Evolutionary conservation across 1,140 invertebrate species (phyloP), one percentile per base, ranked within the genome.

Genomic region (Arctopsyche grandis): DNA sequence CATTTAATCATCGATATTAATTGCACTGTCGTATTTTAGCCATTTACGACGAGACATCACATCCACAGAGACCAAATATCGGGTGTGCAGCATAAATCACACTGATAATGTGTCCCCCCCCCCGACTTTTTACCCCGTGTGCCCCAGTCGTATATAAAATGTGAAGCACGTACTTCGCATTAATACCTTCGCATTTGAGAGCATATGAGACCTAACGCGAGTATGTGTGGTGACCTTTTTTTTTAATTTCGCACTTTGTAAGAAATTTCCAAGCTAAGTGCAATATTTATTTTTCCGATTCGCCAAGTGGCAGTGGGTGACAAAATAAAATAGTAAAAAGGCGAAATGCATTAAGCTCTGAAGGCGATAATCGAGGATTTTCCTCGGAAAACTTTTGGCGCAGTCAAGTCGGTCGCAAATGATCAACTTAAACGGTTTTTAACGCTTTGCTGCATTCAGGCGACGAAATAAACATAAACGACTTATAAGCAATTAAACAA

Each of bases 81-180:
- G 71, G 46, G 38, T 70, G 9, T 56, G 14, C 22, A 22, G 24
- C 44, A 56, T 74, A 74, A 74, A 74, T 74, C 71, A 74, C 14
- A 21, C 71, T 9, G 71, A 74, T 74, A 74, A 74, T 74, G 71
- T 56, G 5, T 24, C 63, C 21, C 24, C 9, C 14, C 46, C 69
- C n/a, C n/a, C n/a, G n/a, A n/a, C n/a, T n/a, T 29, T 16, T 43
- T 16, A 60, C 56, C 56, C 19, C 56, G 29, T 16, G 19, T 38
- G 7, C 29, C 29, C 29, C 29, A 38, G 12, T 14, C 19, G 71
- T 46, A 29, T 16, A 56, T 74, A 74, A 74, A 74, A 74, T 56
- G 43, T 74, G 71, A 46, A 74, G 71, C 71, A 74, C 71, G 46
- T 74, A 74, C 46, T 74, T 24, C 71, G 48, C 71, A 74, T 74